A percentile compares a stretch with the other conserved stretches of the same genome.
Conservation (phyloP, 2,888 invertebrate genomes). For the Andrena minutula region DNA sequence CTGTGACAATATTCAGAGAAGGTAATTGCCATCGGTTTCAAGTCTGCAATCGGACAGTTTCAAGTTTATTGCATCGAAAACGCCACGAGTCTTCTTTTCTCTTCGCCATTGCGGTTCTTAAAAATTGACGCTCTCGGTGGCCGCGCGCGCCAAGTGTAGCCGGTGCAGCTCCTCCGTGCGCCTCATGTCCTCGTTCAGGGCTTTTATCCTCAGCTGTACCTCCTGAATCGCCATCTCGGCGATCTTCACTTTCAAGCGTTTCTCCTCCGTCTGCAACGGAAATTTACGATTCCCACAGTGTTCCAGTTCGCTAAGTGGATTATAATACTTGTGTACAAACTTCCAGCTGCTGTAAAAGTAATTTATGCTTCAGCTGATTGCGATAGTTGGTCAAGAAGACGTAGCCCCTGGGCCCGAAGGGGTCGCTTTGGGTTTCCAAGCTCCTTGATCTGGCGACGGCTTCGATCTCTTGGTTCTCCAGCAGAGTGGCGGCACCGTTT, state of each 20-base stretch:
- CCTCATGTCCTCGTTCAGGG: constrained; percentile 67
- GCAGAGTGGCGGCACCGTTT: neutral
- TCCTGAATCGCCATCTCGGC: constrained; percentile 74
- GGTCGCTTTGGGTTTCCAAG: constrained; percentile 2
- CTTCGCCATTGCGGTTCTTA: neutral
- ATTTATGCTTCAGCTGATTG: constrained; percentile 58
- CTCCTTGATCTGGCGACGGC: neutral
- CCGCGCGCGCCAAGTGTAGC: constrained; percentile 43
- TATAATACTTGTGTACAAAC: constrained; percentile 37
- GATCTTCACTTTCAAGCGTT: constrained; percentile 70
- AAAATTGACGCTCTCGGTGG: constrained; percentile 29
- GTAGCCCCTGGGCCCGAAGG: constrained; percentile 15
- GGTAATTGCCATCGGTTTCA: neutral
- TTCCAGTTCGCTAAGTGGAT: neutral
- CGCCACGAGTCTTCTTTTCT: no score
- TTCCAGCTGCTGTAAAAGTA: constrained; percentile 68
- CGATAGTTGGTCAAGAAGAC: constrained; percentile 49
- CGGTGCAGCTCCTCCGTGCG: constrained; percentile 62
- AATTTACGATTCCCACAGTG: neutral
- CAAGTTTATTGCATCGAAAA: no score
- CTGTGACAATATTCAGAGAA: neutral
- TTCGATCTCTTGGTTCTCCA: constrained; percentile 4
- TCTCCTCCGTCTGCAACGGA: constrained; percentile 69
- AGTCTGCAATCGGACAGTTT: no score
- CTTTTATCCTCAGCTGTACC: constrained; percentile 67